phyloP scores from a whole-genome alignment of 1,140 invertebrate genomes.

The Heliconius hermathena region DNA sequence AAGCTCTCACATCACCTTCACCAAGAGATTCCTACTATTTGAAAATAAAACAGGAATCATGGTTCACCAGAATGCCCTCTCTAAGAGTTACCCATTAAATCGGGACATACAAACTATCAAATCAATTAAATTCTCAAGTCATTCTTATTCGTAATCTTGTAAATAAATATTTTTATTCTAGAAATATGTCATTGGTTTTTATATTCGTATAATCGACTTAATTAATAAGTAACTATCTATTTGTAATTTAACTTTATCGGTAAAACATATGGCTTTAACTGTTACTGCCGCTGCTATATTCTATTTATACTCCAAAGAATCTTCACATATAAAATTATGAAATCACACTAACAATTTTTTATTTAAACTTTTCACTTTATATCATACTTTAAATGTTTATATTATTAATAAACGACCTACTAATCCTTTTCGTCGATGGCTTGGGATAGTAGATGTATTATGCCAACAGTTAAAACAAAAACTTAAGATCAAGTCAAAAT shows the following conservation, averaged over 20 bases:
- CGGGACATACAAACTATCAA: neutral
- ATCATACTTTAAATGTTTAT: conserved; percentile 15
- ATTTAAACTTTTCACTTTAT: conserved; percentile 3
- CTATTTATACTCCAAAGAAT: conserved; percentile 35
- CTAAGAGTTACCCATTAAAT: conserved; percentile 60
- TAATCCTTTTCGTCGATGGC: conserved; percentile 56
- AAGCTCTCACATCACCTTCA: conserved; percentile 69
- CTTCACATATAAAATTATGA: conserved; percentile 14
- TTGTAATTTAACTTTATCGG: conserved; percentile 12
- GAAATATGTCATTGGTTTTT: conserved; percentile 21
- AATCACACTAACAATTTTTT: conserved; percentile 8
- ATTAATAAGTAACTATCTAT: conserved; percentile 5
- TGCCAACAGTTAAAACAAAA: conserved; percentile 16
- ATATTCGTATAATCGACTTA: conserved; percentile 15
- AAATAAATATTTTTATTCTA: conserved; percentile 30
- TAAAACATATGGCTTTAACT: conserved; percentile 31
- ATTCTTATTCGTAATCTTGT: conserved; percentile 27
- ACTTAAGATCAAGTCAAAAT: neutral
- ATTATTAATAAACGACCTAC: conserved; percentile 55
- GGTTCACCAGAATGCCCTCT: conserved; percentile 80
- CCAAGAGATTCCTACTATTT: conserved; percentile 78
- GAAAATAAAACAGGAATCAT: conserved; percentile 78
- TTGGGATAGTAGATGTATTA: conserved; percentile 59
- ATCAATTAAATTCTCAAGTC: conserved; percentile 22
- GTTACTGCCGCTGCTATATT: conserved; percentile 29